A percentile compares a stretch with the other conserved stretches of the same genome.
Evolutionary conservation across 1,140 invertebrate species (phyloP).

Genomic region (Babylonia areolata): DNA sequence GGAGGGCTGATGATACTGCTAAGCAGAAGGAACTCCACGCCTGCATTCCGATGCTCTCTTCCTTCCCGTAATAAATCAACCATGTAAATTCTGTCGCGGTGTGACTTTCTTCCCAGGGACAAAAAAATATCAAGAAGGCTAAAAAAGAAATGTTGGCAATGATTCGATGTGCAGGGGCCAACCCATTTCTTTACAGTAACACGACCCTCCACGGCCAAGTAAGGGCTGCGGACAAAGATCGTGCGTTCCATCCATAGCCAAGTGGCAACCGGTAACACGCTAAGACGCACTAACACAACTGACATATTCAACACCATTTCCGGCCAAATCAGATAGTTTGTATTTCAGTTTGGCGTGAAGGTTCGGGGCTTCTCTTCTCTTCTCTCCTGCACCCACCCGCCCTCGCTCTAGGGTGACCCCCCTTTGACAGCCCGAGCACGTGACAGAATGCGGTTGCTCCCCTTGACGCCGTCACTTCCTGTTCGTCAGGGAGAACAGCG

Average conservation of each 20-base stretch:
- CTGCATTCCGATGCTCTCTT: too few species aligned
- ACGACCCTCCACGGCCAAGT: not conserved
- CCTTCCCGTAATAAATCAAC: too few species aligned
- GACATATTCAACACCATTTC: not conserved
- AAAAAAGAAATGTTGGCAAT: not conserved
- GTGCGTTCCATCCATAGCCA: not conserved
- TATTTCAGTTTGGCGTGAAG: not conserved
- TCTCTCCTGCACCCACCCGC: not conserved
- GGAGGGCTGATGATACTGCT: too few species aligned
- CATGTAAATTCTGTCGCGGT: too few species aligned
- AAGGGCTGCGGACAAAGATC: not conserved
- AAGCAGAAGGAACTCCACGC: too few species aligned
- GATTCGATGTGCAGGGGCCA: not conserved
- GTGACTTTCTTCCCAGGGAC: too few species aligned
- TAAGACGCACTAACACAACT: not conserved
- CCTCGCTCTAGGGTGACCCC: not conserved
- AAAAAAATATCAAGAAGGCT: too few species aligned
- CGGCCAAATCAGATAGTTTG: not conserved
- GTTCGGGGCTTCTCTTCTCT: not conserved
- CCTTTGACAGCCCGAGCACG: not conserved
- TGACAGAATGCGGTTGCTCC: not conserved
- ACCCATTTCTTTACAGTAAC: not conserved
- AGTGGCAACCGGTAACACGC: not conserved
- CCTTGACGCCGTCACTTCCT: constrained; percentile 5
- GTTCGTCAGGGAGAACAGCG: not conserved